Percentiles rank a stretch among this genome's conserved stretches.
Conservation (phyloP, 1,140 invertebrate species). For the Trypoxylus dichotomus region DNA sequence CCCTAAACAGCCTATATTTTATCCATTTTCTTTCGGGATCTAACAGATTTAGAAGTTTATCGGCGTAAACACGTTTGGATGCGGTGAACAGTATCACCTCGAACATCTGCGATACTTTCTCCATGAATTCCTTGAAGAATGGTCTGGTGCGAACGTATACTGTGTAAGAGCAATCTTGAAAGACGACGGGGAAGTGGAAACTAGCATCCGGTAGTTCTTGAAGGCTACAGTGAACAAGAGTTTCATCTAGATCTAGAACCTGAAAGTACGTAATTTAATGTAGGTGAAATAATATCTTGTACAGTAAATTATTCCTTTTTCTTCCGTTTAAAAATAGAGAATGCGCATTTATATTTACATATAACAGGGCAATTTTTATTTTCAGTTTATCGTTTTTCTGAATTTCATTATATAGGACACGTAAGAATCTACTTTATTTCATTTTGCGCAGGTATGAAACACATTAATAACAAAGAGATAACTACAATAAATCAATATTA, state of each 20-base stretch:
- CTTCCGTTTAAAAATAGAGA: no score
- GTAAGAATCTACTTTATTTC: no score
- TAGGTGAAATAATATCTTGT: not conserved
- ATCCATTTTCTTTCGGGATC: constrained; percentile 89
- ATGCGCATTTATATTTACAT: no score
- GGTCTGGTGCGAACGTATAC: constrained; percentile 92
- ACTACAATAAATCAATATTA: no score
- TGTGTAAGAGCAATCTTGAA: constrained; percentile 76
- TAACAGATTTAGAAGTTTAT: constrained; percentile 90
- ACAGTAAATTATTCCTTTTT: no score
- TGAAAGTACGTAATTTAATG: constrained; percentile 43
- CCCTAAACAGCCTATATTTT: constrained; percentile 89
- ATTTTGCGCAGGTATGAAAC: no score
- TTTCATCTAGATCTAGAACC: constrained; percentile 81
- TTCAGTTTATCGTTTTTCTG: no score
- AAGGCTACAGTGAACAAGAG: constrained; percentile 92
- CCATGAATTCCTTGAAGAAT: constrained; percentile 89
- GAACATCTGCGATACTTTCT: constrained; percentile 82
- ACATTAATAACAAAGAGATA: no score
- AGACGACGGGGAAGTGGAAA: constrained; percentile 92
- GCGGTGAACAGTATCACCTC: constrained; percentile 97
- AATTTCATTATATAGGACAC: no score
- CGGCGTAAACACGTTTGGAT: constrained; percentile 93
- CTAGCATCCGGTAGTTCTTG: constrained; percentile 90
- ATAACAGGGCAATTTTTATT: no score